Conservation (phyloP, 2,888 invertebrate genomes). For the Ligdia adustata region DNA sequence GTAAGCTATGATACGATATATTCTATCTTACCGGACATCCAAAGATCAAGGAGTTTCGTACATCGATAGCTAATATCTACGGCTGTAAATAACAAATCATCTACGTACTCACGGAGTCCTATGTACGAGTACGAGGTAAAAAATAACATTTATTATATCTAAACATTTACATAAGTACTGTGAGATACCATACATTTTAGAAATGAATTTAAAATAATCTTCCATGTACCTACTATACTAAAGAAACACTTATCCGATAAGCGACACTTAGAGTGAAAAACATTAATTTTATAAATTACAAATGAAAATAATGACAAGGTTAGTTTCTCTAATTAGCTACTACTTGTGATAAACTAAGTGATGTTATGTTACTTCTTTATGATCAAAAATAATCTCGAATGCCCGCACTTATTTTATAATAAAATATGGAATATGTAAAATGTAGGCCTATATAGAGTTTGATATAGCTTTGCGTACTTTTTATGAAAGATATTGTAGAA, state of each 20-base stretch:
- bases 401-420: constrained; percentile 35
- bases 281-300: constrained; percentile 41
- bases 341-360: constrained; percentile 49
- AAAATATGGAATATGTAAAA: constrained; percentile 24
- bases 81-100: constrained; percentile 74
- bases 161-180: constrained; percentile 55
- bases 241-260: constrained; percentile 61
- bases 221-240: constrained; percentile 74
- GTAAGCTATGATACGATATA: constrained; percentile 73
- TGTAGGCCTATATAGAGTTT: constrained; percentile 45
- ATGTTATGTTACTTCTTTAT: constrained; percentile 34
- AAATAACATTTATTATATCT: constrained; percentile 58
- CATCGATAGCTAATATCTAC: constrained; percentile 63
- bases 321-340: constrained; percentile 43
- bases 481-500: constrained; percentile 43
- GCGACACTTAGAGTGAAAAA: constrained; percentile 68
- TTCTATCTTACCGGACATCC: constrained; percentile 62
- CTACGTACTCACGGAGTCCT: constrained; percentile 62
- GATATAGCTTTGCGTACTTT: constrained; percentile 34
- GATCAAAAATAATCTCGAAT: constrained; percentile 41
- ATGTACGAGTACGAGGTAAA: constrained; percentile 65
- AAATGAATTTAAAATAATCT: constrained; percentile 72
- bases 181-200: constrained; percentile 69
- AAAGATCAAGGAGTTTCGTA: constrained; percentile 69
- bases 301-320: constrained; percentile 46